phyloP scores from a whole-genome alignment of 2,797 vertebrate species.

The Calcarius lapponicus region DNA sequence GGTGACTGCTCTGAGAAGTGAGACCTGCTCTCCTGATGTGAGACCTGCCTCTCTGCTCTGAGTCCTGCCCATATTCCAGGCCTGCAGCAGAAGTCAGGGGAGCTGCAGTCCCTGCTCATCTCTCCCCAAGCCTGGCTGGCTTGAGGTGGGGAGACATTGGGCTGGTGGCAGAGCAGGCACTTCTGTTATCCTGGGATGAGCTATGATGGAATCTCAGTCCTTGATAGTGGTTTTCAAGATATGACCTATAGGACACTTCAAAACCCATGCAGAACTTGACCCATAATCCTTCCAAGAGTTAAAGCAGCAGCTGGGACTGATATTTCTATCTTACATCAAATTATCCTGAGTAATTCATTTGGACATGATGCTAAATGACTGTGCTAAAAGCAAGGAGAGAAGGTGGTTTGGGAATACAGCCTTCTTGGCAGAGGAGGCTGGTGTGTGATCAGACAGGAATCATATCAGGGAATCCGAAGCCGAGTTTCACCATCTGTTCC shows the following conservation, averaged over 20 bases:
- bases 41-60: neutral
- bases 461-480: neutral
- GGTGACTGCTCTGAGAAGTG: neutral
- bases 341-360: conserved; percentile 7
- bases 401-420: neutral
- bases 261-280: neutral
- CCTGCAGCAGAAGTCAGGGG: neutral
- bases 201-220: neutral
- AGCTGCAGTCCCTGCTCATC: neutral
- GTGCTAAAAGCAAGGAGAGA: neutral
- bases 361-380: neutral
- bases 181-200: neutral
- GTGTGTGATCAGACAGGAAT: conserved; percentile 13
- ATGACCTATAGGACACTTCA: neutral
- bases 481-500: conserved; percentile 23
- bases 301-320: neutral
- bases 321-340: neutral
- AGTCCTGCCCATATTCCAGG: neutral
- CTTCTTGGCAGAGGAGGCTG: conserved; percentile 6
- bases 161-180: neutral
- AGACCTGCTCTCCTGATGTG: neutral
- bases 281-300: neutral
- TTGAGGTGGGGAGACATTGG: rapidly evolving
- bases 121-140: rapidly evolving
- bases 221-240: neutral